Evolutionary conservation across 2,797 vertebrate genomes (phyloP), one percentile per base, ranked within the genome.

Genomic region (Premnoplex brunnescens): DNA sequence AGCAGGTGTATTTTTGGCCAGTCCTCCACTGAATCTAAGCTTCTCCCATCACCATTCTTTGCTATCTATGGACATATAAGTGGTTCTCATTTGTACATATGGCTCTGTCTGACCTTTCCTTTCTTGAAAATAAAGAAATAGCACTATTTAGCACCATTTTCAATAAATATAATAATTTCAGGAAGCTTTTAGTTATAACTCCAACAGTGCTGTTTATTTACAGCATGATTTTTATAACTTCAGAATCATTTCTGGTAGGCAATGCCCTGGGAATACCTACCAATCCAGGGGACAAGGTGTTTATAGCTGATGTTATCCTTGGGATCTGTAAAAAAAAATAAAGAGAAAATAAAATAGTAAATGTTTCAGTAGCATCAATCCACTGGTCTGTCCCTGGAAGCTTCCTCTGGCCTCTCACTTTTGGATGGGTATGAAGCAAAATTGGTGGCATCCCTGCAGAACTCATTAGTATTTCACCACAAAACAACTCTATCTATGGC

Each of bases 261-360:
- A 92, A 84, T 89, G 46, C 34, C n/a, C 26, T 72, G 51, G 67
- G 22, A 80, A 95, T 95, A 97, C 97, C 51, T 97, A 97, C 97
- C 97, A 2, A 97, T 97, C 97, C 97, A 97, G 2, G 97, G 97
- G 59, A 92, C 1, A 41, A 97, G 71, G 56, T 96, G 21, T 59
- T 71, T 96, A 77, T 97, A 97, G 32, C 77, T 74, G 32, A 95
- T 3, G 19, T 88, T 95, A 81, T 97, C 97, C 73, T 97, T 97
- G 46, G 97, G 97, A 69, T 97, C 97, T 97, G 83, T 24, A 7
- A 66, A 77, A 44, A 30, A 9, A 14, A 67, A 82, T 23, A 88
- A 64, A 41, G 28, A 90, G 18, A 91, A 74, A 86, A 81, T 11
- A 56, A 84, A 76, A 64, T 10, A 9, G 17, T 55, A 83, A 82